Percentiles rank a stretch among this genome's conserved stretches.
Evolutionary conservation across 2,113 vertebrate species (phyloP).

Genomic region (pig (Sus scrofa)): DNA sequence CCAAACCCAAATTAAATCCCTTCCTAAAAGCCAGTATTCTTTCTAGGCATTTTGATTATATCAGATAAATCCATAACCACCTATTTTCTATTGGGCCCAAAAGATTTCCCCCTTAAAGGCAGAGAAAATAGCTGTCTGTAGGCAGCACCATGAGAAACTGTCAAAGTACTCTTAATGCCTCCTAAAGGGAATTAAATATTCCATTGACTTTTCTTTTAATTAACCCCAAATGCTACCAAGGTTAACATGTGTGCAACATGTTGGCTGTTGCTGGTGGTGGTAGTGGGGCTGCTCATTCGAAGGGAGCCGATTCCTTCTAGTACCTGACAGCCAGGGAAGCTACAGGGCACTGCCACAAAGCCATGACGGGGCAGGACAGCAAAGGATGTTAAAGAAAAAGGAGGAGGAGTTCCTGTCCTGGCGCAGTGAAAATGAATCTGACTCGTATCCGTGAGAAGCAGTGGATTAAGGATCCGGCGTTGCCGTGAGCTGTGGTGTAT

Average conservation of each 20-base stretch:
- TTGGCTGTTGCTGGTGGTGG: background rate
- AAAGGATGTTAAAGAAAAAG: background rate
- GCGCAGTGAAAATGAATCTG: no score
- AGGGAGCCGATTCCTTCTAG: background rate
- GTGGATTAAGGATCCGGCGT: no score
- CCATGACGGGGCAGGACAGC: fast-evolving
- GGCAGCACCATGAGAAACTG: background rate
- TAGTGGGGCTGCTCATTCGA: background rate
- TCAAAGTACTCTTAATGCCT: background rate
- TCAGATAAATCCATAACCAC: background rate
- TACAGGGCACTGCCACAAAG: fast-evolving
- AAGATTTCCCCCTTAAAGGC: background rate
- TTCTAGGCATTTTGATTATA: background rate
- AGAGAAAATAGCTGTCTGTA: background rate
- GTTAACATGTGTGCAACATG: background rate
- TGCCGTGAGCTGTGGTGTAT: no score
- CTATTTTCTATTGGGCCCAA: conserved; percentile 49
- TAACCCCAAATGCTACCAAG: background rate
- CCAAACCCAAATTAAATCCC: conserved; percentile 21
- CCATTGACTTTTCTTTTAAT: background rate
- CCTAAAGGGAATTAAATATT: background rate
- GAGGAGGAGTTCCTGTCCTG: fast-evolving
- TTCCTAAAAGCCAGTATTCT: background rate
- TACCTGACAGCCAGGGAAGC: background rate
- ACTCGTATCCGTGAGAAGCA: no score